phyloP scores from a whole-genome alignment of 2,797 vertebrate species.

The Euthynnus affinis region DNA sequence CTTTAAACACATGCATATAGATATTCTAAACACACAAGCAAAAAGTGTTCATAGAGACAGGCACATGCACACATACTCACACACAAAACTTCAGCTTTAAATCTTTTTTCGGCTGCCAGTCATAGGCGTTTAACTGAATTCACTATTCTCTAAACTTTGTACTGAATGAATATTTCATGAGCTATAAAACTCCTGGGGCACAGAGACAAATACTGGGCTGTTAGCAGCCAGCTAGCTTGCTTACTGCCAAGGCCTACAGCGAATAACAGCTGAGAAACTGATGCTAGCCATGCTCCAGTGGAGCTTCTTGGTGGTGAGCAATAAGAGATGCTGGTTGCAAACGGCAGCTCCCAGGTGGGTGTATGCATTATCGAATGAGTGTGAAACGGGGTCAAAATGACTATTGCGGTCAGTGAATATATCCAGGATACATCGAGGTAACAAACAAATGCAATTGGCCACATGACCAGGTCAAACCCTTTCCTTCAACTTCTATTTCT shows the following conservation, averaged over 20 bases:
- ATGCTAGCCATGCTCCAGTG: conserved; percentile 47
- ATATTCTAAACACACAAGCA: too few relatives aligned
- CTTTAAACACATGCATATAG: background rate
- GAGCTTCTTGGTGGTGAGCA: conserved; percentile 41
- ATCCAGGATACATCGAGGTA: conserved; percentile 18
- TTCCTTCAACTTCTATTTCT: conserved; percentile 16
- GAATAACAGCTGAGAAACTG: conserved; percentile 50
- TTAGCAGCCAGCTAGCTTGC: conserved; percentile 52
- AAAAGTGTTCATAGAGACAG: background rate
- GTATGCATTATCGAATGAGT: conserved; percentile 40
- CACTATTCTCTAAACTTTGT: conserved; percentile 47
- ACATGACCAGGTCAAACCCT: background rate
- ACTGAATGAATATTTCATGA: conserved; percentile 74
- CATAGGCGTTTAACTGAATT: conserved; percentile 46
- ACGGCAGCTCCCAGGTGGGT: conserved; percentile 54
- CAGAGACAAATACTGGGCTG: conserved; percentile 50
- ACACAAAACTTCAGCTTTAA: background rate
- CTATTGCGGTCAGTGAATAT: conserved; percentile 25
- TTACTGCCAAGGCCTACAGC: conserved; percentile 47
- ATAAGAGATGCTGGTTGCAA: conserved; percentile 31
- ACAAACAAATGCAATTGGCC: background rate
- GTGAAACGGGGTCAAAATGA: conserved; percentile 36
- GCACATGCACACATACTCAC: background rate
- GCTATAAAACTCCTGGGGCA: conserved; percentile 44
- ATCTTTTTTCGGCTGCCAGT: conserved; percentile 30